phyloP scores from a whole-genome alignment of 2,888 invertebrate species.

The Boloria selene region DNA sequence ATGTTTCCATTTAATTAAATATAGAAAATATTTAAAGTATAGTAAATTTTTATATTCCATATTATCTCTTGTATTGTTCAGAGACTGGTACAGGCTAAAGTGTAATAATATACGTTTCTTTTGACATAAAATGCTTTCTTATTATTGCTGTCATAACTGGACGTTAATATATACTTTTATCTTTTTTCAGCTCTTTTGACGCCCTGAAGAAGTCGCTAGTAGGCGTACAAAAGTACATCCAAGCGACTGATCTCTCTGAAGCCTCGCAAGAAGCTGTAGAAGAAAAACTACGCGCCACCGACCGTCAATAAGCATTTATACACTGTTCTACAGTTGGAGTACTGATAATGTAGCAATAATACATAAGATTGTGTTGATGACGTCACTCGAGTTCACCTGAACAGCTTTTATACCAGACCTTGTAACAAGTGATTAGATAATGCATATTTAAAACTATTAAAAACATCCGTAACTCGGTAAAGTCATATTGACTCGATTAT shows the following conservation, averaged over 20 bases:
- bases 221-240: slow-evolving; percentile 98
- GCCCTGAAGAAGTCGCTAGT: slow-evolving; percentile 98
- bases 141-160: too few species aligned
- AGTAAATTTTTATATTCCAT: too few species aligned
- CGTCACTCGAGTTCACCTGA: slow-evolving; percentile 4
- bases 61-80: too few species aligned
- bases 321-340: neutral
- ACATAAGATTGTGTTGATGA: neutral
- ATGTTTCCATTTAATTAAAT: neutral
- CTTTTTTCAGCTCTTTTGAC: slow-evolving; percentile 95
- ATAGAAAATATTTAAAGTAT: too few species aligned
- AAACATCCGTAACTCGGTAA: neutral
- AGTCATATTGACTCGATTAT: slow-evolving; percentile 2
- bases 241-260: slow-evolving; percentile 97
- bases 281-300: slow-evolving; percentile 96
- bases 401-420: neutral
- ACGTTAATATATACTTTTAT: neutral
- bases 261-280: slow-evolving; percentile 96
- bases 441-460: neutral
- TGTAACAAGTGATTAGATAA: too few species aligned
- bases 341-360: slow-evolving; percentile 20
- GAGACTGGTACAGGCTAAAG: too few species aligned
- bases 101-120: too few species aligned
- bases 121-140: too few species aligned
- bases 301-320: slow-evolving; percentile 89